Base-by-base conservation (phyloP, 2,797 vertebrate genomes). In the Chanos chanos region DNA sequence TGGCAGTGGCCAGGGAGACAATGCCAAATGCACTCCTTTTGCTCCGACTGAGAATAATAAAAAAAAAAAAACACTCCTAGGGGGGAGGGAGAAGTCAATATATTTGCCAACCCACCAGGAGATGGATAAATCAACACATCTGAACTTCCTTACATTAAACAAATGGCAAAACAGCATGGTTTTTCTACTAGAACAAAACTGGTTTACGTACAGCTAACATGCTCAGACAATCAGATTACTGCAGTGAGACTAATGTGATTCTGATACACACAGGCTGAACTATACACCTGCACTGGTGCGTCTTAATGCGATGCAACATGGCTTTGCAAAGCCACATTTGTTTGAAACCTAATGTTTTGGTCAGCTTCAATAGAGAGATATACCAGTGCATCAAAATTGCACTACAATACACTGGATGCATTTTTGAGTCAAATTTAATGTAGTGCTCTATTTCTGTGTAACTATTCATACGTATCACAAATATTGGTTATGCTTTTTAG, bases 221-320 rank as follows among this genome's bases (percentile, higher is more conserved):
- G 7, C 37, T 44, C 49, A 12, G 59, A 62, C 49, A 62, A 61
- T 61, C 59, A 60, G 18, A 41, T 47, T n/a, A 30, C 31, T 30
- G 33, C 30, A 30, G 43, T 36, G 24, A 60, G 33, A 33, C 5
- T 39, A 44, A n/a, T 55, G 36, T 15, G 41, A 58, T 21, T 1
- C 18, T 34, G 12, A 58, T 3, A 1, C 13, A 12, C 31, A 31
- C 9, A 8, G 1, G 25, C 27, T 19, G 25, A 9, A 6, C 5
- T 27, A 36, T 1, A 1, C 39, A 44, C 6, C 34, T 13, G 44
- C 19, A 18, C 34, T 53, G 44, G 3, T n/a, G 12, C 4, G 7
- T 62, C 49, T 53, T 1, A 16, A 45, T 43, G 49, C n/a, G 31
- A 37, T 53, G 39, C n/a, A n/a, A n/a, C n/a, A n/a, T n/a, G n/a